These are phyloP conservation scores for Diorhabda carinulata DNA, from an alignment of 1,140 invertebrate species.

Conservation along the genomic window DNA sequence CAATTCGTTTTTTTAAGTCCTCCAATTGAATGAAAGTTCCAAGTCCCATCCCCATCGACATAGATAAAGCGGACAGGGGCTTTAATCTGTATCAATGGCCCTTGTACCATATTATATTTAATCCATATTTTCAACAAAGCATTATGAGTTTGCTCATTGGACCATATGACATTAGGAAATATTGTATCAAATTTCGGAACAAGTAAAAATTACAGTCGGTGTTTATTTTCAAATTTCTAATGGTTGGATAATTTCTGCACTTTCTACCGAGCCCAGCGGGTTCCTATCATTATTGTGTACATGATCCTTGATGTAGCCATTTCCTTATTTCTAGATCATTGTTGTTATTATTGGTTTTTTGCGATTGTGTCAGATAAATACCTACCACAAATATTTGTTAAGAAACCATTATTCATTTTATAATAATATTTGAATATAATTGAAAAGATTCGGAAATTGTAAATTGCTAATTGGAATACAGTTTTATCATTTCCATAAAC, in stretches of 20 bases:
- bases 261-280: conserved; percentile 8
- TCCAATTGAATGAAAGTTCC: conserved; percentile 14
- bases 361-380: not conserved
- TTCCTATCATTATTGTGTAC: not conserved
- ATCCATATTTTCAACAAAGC: conserved; percentile 29
- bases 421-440: too few species aligned
- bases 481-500: too few species aligned
- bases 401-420: too few species aligned
- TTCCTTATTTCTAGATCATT: conserved; percentile 16
- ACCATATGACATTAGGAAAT: conserved; percentile 35
- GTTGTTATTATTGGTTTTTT: conserved; percentile 13
- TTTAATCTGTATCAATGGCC: conserved; percentile 38
- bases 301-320: not conserved
- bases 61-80: conserved; percentile 29
- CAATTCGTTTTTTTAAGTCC: conserved; percentile 22
- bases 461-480: too few species aligned
- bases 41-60: conserved; percentile 28
- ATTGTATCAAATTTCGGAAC: conserved; percentile 31
- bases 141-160: conserved; percentile 28
- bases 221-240: conserved; percentile 23
- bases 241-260: conserved; percentile 20
- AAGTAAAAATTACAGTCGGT: conserved; percentile 25
- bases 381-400: not conserved
- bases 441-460: too few species aligned
- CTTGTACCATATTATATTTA: conserved; percentile 29